Evolutionary conservation across 2,888 invertebrate genomes (phyloP), one percentile per base, ranked within the genome.

Genomic region (Conus canariensis): DNA sequence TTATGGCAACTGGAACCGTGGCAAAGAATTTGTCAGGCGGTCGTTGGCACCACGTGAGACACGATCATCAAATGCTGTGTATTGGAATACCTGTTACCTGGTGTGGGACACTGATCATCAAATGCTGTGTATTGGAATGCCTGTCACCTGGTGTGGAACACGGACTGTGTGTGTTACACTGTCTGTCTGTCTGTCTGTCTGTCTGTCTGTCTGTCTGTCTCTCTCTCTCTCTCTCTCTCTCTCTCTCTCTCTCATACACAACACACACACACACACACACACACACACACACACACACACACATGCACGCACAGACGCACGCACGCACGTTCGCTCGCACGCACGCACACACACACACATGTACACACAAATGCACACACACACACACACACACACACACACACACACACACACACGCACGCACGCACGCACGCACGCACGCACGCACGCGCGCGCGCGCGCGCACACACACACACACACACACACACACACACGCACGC

Each of bases 401-500:
- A 58, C 85, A 30, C 77, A 7, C 9, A 77, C 45, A 5, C 45
- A 77, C 77, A 45, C 77, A 77, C 30, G 14, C 77, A 45, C 77
- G 25, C 77, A 6, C 77, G 25, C 30, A 4, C 58, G 58, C 85
- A 9, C 58, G 45, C 59, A 85, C 58, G 59, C 85, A 85, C 30
- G 59, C 60, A 85, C 59, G 59, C 85, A 85, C n/a, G 4, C 85
- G 45, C 85, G 59, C 59, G 58, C 58, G 4, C 56, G 7, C 85
- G 7, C 85, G 0, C 85, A 10, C 58, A 0, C 85, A 58, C 58
- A 59, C 85, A 58, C 85, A 10, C 59, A 9, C 85, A 10, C 45
- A 58, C 85, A 10, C 85, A 85, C 85, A 59, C 85, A 85, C 85
- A 59, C 85, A 85, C 85, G 45, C 85, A 85, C 85, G 19, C 85